Conservation (phyloP, 1,140 invertebrate species). For the Stegodyphus dumicola region DNA sequence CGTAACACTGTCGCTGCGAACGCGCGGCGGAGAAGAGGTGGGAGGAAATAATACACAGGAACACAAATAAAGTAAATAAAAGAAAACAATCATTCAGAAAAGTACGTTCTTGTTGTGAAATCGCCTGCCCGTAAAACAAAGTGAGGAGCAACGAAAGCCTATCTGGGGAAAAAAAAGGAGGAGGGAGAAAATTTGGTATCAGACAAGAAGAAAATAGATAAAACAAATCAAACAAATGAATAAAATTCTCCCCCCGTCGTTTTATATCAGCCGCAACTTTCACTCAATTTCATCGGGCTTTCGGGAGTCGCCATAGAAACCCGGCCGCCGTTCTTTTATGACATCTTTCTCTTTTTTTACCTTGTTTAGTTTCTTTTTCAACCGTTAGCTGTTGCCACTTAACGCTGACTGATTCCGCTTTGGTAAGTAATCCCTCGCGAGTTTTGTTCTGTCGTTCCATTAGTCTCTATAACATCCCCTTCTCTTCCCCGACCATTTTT, state of each 20-base stretch:
- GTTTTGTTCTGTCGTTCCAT: conserved; percentile 49
- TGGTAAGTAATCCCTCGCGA: conserved; percentile 35
- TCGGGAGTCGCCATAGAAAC: conserved; percentile 34
- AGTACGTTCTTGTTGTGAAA: not conserved
- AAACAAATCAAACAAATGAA: not conserved
- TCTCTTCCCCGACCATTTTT: too few relatives aligned
- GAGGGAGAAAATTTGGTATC: not conserved
- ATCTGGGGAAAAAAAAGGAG: not conserved
- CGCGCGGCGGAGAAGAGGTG: too few relatives aligned
- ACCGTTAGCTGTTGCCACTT: conserved; percentile 43
- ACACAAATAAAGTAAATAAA: too few relatives aligned
- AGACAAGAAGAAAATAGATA: not conserved
- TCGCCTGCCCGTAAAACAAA: conserved; percentile 13
- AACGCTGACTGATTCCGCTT: conserved; percentile 57
- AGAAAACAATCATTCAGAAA: too few relatives aligned
- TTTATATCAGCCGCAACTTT: conserved; percentile 53
- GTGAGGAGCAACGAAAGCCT: not conserved
- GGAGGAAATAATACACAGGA: too few relatives aligned
- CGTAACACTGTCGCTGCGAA: too few relatives aligned
- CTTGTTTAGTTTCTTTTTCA: conserved; percentile 22
- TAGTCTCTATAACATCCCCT: not conserved
- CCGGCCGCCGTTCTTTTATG: not conserved
- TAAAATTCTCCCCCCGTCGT: not conserved
- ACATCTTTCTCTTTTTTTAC: not conserved
- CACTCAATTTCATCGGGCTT: conserved; percentile 55